Evolutionary conservation across 2,797 vertebrate genomes (phyloP).

Genomic region (Pseudochirops cupreus): DNA sequence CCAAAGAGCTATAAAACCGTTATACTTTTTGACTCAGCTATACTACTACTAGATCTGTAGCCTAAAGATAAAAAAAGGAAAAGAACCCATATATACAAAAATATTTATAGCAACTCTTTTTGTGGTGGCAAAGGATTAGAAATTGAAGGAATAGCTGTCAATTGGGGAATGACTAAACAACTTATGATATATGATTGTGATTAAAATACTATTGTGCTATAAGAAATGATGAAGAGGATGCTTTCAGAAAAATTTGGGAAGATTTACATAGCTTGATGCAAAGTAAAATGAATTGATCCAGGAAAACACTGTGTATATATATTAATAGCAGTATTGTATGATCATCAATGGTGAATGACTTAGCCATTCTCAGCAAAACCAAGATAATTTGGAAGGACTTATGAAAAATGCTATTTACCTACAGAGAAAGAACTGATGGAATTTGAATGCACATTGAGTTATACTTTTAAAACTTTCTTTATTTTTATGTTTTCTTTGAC

Average conservation of each 20-base stretch:
- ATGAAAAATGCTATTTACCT: not conserved
- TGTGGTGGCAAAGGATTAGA: not conserved
- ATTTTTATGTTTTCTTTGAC: not conserved
- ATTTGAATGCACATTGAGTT: too few species aligned
- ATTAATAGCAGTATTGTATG: not conserved
- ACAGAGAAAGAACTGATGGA: not conserved
- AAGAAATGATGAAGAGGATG: not conserved
- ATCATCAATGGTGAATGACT: not conserved
- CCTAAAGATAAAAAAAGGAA: slow-evolving; percentile 8
- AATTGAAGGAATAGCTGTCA: not conserved
- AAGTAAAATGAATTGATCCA: not conserved
- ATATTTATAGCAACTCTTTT: not conserved
- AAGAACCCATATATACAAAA: not conserved
- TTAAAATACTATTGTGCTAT: not conserved
- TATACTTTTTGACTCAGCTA: slow-evolving; percentile 49
- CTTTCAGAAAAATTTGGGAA: not conserved
- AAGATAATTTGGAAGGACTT: not conserved
- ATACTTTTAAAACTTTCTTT: not conserved
- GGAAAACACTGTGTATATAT: not conserved
- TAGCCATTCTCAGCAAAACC: not conserved
- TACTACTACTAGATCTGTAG: slow-evolving; percentile 50
- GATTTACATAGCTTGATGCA: not conserved
- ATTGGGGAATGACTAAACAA: not conserved
- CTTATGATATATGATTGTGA: not conserved
- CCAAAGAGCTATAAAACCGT: not conserved